Evolutionary conservation across 2,888 invertebrate species (phyloP), one percentile per base, ranked within the genome.

Genomic region (Leptothorax acervorum): DNA sequence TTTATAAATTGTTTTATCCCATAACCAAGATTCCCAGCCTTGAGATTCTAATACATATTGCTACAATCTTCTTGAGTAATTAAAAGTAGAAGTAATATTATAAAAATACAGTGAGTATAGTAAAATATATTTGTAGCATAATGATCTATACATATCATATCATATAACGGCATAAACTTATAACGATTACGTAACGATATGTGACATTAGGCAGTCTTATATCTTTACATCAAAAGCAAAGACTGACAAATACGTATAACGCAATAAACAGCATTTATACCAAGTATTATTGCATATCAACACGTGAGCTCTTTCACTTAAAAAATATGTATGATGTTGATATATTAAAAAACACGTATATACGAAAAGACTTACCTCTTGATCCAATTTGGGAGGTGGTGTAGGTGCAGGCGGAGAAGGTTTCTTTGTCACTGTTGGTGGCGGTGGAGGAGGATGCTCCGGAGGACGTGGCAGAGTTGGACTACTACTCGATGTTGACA

Each of bases 381-480:
- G 95, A 92, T 96, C 96, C 85, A 96, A 93, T 93, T 96, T 95
- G 48, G 95, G 96, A 88, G 97, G 96, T 63, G 96, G 96, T 85
- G 96, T 96, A 62, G 97, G 96, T 76, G 95, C 95, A 66, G 95
- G 95, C 81, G 95, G 94, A 48, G 95, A 95, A 18, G 95, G 94
- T 91, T 96, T 96, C 89, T 96, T 96, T 39, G 95, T 94, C 31
- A 95, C 88, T 9, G 96, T 96, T 57, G 95, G 95, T 18, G 96
- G 96, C 75, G 95, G 96, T 71, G 95, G 95, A 63, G 95, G 95
- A 84, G 95, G 93, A 78, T 95, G 95, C 82, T 95, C 93, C 71
- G 96, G 95, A 82, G 96, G 95, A 74, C 93, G 96, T 23, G 96
- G 95, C 86, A 96, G 92, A 18, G 95, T 95, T 70, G 96, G 92